Conservation (phyloP, 2,888 invertebrate genomes). For the Azorinus chamasolen region DNA sequence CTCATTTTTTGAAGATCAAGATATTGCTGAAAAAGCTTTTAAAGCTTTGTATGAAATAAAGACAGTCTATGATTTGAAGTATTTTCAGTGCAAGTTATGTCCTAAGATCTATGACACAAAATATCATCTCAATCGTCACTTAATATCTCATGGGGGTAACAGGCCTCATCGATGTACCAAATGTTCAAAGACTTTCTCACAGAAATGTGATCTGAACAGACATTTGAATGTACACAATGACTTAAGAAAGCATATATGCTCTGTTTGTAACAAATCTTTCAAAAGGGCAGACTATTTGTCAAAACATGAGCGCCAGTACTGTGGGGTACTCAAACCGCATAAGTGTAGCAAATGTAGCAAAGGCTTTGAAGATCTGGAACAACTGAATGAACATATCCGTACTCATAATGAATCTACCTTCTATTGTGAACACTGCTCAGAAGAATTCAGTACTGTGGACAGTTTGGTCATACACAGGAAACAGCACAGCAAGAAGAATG, state of each 20-base stretch:
- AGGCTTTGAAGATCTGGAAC: conserved; percentile 49
- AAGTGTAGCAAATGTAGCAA: conserved; percentile 55
- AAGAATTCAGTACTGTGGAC: conserved; percentile 45
- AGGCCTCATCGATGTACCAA: conserved; percentile 48
- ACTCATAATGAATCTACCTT: conserved; percentile 31
- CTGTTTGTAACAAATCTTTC: conserved; percentile 61
- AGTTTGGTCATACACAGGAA: conserved; percentile 52
- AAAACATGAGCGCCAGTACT: conserved; percentile 62
- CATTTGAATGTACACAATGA: conserved; percentile 61
- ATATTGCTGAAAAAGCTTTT: too few relatives aligned
- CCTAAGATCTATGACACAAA: conserved; percentile 55
- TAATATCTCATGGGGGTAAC: conserved; percentile 56
- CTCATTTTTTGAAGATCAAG: too few relatives aligned
- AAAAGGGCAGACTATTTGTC: conserved; percentile 61
- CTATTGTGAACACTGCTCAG: conserved; percentile 49
- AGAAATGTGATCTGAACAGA: conserved; percentile 61
- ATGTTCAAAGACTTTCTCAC: conserved; percentile 54
- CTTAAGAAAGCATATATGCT: conserved; percentile 47
- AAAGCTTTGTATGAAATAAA: conserved; percentile 41
- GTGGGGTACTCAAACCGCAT: conserved; percentile 50
- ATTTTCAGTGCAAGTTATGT: conserved; percentile 59
- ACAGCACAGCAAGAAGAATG: conserved; percentile 42
- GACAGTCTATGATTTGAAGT: conserved; percentile 37
- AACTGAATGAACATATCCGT: conserved; percentile 38
- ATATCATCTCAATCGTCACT: conserved; percentile 58